Evolutionary conservation across 2,888 invertebrate genomes (phyloP), one percentile per base, ranked within the genome.

Genomic region (Chesias legatella): DNA sequence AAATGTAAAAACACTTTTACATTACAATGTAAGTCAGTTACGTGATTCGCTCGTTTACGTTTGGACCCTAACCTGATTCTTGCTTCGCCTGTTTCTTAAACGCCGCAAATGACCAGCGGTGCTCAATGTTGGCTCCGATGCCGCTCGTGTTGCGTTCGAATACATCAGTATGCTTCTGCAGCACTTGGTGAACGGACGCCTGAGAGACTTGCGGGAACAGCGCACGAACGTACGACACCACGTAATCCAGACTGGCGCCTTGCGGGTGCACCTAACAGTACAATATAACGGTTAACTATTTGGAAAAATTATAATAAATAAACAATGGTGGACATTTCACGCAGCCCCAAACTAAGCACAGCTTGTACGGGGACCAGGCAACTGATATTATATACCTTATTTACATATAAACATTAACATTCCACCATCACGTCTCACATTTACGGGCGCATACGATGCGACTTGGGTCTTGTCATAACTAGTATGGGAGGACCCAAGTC

Each of bases 191-290:
- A 7, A 97, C 91, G 51, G 94, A 93, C 25, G 93, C 91, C 31
- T 94, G 92, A 44, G 93, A 90, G 32, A 94, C 84, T 54, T 89
- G 89, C 1, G 94, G 89, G 60, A 95, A 93, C 53, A 96, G 86
- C 66, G 94, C 95, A 63, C 95, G 94, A 10, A 98, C 91, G 79
- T 97, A 98, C 6, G 95, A 95, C 90, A 95, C 95, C 51, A 98
- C 93, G 78, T 96, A 95, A 73, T 96, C 96, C 1, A 96, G 90
- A 43, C 94, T 95, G 1, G 97, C 97, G 30, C 98, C 98, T 67
- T 94, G 94, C 0, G 98, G 98, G 81, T 98, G 98, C 24, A 98
- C 95, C 80, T 96, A 84, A 0, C 17, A 21, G 24, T 8, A 23
- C 29, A 29, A 6, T 11, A 10, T 25, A 8, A 26, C 6, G 21